These are phyloP conservation scores for Eugnorisma glareosa DNA, from an alignment of 2,888 invertebrate species.

Conservation along the genomic window DNA sequence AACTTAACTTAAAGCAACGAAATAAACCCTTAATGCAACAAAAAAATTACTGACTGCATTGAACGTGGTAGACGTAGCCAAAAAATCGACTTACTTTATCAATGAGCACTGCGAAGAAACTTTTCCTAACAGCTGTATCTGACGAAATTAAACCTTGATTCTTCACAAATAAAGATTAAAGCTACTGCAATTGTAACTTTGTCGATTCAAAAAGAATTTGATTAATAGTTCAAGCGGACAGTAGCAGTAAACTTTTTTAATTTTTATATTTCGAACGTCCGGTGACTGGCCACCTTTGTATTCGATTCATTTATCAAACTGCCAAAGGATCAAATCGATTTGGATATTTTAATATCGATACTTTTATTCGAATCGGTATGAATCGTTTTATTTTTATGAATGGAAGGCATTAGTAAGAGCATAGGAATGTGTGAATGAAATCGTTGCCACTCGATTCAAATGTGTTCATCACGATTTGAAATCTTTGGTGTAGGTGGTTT, in stretches of 20 bases:
- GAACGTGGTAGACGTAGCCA: neutral
- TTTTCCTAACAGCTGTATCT: neutral
- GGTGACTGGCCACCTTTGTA: constrained; percentile 76
- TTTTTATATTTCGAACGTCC: constrained; percentile 75
- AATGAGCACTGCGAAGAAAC: constrained; percentile 45
- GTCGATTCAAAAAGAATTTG: constrained; percentile 79
- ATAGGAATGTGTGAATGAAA: constrained; percentile 66
- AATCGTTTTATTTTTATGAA: constrained; percentile 73
- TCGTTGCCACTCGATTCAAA: constrained; percentile 43
- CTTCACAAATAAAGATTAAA: constrained; percentile 10
- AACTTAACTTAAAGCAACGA: neutral
- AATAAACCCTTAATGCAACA: neutral
- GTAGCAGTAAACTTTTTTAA: constrained; percentile 79
- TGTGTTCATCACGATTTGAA: constrained; percentile 56
- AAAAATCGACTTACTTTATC: constrained; percentile 44
- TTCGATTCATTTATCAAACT: constrained; percentile 82
- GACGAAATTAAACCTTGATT: constrained; percentile 22
- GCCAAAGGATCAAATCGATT: constrained; percentile 68
- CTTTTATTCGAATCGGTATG: constrained; percentile 74
- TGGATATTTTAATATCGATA: constrained; percentile 79
- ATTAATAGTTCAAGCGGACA: constrained; percentile 84
- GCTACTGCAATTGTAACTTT: constrained; percentile 7
- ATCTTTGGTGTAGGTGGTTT: constrained; percentile 12
- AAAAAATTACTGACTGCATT: neutral
- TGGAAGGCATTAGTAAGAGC: constrained; percentile 65